Evolutionary conservation across 2,888 invertebrate species (phyloP).

Genomic region (Oxytorus armatus): DNA sequence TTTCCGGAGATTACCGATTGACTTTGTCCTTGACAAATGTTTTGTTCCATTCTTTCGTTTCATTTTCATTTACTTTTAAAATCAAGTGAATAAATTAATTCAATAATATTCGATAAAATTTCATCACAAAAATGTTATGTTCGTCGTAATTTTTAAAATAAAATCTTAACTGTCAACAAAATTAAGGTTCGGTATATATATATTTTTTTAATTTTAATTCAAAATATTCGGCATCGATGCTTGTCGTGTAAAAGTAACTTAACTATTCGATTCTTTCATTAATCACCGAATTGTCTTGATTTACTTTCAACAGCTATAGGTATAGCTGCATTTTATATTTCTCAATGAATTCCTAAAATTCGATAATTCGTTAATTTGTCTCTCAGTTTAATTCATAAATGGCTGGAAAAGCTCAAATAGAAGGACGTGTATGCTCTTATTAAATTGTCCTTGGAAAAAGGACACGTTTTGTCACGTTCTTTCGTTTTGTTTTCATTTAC

Average conservation of each 20-base stretch:
- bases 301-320: too few relatives aligned
- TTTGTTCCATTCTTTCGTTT: background rate
- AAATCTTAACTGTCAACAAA: too few relatives aligned
- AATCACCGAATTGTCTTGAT: too few relatives aligned
- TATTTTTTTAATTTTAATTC: too few relatives aligned
- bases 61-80: background rate
- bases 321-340: background rate
- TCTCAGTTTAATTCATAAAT: background rate
- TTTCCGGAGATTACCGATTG: background rate
- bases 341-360: background rate
- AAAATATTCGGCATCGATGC: too few relatives aligned
- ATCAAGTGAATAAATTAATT: too few relatives aligned
- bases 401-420: background rate
- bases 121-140: too few relatives aligned
- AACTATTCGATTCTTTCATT: too few relatives aligned
- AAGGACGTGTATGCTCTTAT: background rate
- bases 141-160: too few relatives aligned
- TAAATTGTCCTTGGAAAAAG: constrained; percentile 15
- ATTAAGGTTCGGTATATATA: too few relatives aligned
- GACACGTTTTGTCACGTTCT: background rate
- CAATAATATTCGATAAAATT: too few relatives aligned
- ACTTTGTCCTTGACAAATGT: background rate
- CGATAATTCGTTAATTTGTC: constrained; percentile 8
- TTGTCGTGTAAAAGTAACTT: too few relatives aligned
- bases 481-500: background rate